A percentile compares a stretch with the other conserved stretches of the same genome.
Conservation (phyloP, 1,140 invertebrate genomes). For the Triops cancriformis region DNA sequence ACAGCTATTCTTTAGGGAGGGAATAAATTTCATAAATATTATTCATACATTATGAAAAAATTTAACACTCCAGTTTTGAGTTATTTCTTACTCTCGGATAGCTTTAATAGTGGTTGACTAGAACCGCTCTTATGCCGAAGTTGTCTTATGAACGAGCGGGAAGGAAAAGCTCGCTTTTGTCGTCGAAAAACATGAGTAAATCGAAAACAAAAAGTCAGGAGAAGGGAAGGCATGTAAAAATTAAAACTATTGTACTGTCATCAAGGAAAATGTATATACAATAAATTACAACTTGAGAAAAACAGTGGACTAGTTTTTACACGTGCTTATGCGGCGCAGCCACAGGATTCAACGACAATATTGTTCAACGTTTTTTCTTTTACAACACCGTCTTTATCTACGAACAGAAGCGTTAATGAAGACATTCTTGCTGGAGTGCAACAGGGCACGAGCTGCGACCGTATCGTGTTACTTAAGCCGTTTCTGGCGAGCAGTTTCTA, state of each 20-base stretch:
- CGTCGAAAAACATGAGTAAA: no score
- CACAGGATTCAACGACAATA: constrained; percentile 73
- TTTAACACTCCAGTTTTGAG: no score
- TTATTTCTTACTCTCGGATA: no score
- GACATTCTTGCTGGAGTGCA: constrained; percentile 67
- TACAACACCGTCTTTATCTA: constrained; percentile 61
- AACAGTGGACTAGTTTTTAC: neutral
- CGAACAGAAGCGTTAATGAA: constrained; percentile 61
- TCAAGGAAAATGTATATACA: neutral
- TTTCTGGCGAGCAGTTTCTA: constrained; percentile 24
- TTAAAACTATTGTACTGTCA: neutral
- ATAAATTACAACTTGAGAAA: neutral
- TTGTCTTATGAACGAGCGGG: no score
- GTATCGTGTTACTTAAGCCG: constrained; percentile 20
- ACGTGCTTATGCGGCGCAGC: constrained; percentile 43
- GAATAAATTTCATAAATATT: no score
- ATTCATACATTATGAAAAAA: no score
- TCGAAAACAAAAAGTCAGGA: no score
- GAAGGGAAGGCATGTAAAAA: neutral
- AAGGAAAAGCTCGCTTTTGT: no score
- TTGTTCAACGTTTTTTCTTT: constrained; percentile 66
- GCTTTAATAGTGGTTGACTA: no score
- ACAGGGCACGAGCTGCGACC: constrained; percentile 52
- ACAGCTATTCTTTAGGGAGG: no score
- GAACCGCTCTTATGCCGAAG: no score